Evolutionary conservation across 2,113 vertebrate genomes (phyloP).

Genomic region (Diadophis punctatus): DNA sequence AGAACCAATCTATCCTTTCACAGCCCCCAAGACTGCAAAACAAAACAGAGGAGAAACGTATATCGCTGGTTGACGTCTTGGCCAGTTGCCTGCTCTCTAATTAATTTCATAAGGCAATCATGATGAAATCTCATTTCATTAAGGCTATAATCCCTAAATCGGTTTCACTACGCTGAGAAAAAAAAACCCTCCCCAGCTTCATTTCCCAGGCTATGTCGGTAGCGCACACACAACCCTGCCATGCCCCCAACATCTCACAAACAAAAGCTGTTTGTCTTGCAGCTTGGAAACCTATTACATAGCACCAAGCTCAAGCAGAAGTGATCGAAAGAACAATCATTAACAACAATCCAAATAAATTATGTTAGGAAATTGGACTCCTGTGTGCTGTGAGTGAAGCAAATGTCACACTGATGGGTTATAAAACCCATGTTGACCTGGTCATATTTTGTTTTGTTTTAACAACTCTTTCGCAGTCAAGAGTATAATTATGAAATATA

Average conservation of each 20-base stretch:
- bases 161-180: not conserved
- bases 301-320: not conserved
- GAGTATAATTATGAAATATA: not conserved
- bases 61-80: not conserved
- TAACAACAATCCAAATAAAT: not conserved
- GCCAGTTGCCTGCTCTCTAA: not conserved
- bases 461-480: not conserved
- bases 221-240: not conserved
- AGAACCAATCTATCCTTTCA: not conserved
- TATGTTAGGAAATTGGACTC: not conserved
- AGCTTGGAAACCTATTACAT: not conserved
- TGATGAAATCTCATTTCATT: not conserved
- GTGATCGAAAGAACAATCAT: not conserved
- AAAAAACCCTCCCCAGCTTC: not conserved
- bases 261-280: not conserved
- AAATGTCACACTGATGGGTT: not conserved
- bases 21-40: not conserved
- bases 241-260: not conserved
- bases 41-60: not conserved
- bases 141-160: not conserved
- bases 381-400: not conserved
- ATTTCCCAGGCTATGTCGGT: not conserved
- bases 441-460: not conserved
- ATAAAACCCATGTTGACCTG: not conserved
- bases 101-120: not conserved